phyloP scores from a whole-genome alignment of 2,888 invertebrate genomes.

The Troides oblongomaculatus region DNA sequence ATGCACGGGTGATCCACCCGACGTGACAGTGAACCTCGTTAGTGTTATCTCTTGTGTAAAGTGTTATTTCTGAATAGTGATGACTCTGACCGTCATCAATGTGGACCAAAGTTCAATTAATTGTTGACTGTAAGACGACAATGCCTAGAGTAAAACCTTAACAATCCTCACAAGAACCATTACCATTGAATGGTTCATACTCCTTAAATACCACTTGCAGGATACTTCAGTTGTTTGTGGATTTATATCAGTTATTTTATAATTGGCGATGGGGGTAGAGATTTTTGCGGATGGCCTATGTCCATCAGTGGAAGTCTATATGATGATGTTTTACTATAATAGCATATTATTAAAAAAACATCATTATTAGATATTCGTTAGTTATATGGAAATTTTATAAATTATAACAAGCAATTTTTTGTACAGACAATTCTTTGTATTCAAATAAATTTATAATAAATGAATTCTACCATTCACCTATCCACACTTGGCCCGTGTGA shows the following conservation, averaged over 20 bases:
- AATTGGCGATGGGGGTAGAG: too few relatives aligned
- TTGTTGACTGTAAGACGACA: conserved; percentile 12
- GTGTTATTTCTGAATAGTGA: conserved; percentile 5
- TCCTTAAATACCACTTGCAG: not conserved
- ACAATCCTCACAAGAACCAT: not conserved
- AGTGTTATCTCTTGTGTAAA: conserved; percentile 23
- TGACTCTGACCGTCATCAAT: conserved; percentile 13
- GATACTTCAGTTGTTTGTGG: not conserved
- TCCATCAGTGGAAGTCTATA: too few relatives aligned
- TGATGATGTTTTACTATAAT: not conserved
- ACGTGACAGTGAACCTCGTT: conserved; percentile 21
- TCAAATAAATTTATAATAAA: not conserved
- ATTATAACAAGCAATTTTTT: not conserved
- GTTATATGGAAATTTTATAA: not conserved
- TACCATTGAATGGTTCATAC: not conserved
- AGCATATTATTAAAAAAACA: too few relatives aligned
- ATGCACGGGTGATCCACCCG: conserved; percentile 5
- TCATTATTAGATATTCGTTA: not conserved
- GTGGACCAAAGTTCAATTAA: conserved; percentile 28
- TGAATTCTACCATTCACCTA: too few relatives aligned
- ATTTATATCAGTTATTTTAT: not conserved
- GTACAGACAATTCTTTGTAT: not conserved
- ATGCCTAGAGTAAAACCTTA: conserved; percentile 1
- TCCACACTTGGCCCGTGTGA: too few relatives aligned
- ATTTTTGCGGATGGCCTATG: too few relatives aligned